Conservation (phyloP, 2,888 invertebrate species). For the Herminia tarsipennalis region DNA sequence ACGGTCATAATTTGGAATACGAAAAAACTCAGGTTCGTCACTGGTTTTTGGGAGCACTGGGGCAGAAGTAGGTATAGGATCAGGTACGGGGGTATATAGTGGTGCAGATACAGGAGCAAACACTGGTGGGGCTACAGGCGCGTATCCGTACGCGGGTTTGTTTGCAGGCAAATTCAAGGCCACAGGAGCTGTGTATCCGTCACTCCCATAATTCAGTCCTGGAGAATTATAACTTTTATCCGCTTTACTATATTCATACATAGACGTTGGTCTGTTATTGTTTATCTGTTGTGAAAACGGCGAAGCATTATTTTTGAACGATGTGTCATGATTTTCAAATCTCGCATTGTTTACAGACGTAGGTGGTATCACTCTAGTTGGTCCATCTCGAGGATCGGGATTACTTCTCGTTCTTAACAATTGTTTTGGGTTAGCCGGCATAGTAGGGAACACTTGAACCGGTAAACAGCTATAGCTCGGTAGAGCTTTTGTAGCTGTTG, state of each 20-base stretch:
- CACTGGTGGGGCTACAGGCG: background rate
- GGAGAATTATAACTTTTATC: constrained; percentile 38
- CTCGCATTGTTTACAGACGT: constrained; percentile 47
- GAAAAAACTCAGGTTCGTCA: constrained; percentile 64
- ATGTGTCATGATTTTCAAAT: constrained; percentile 46
- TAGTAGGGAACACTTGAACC: constrained; percentile 85
- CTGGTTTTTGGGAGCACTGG: constrained; percentile 60
- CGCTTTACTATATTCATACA: constrained; percentile 54
- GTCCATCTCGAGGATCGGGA: constrained; percentile 60
- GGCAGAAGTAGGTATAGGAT: background rate
- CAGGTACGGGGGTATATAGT: background rate
- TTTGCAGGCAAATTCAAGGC: background rate
- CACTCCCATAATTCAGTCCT: constrained; percentile 53
- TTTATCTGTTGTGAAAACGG: constrained; percentile 52
- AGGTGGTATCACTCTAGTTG: constrained; percentile 39
- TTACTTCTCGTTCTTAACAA: constrained; percentile 74
- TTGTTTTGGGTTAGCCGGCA: constrained; percentile 89
- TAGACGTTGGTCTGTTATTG: constrained; percentile 58
- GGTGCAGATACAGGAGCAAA: background rate
- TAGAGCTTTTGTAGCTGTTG: constrained; percentile 73
- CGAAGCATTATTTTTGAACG: constrained; percentile 51
- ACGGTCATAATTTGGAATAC: constrained; percentile 39
- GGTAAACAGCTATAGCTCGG: constrained; percentile 80
- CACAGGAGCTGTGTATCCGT: constrained; percentile 35
- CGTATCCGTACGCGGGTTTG: background rate